Evolutionary conservation across 1,140 invertebrate species (phyloP).

Genomic region (Cheumatopsyche charites): DNA sequence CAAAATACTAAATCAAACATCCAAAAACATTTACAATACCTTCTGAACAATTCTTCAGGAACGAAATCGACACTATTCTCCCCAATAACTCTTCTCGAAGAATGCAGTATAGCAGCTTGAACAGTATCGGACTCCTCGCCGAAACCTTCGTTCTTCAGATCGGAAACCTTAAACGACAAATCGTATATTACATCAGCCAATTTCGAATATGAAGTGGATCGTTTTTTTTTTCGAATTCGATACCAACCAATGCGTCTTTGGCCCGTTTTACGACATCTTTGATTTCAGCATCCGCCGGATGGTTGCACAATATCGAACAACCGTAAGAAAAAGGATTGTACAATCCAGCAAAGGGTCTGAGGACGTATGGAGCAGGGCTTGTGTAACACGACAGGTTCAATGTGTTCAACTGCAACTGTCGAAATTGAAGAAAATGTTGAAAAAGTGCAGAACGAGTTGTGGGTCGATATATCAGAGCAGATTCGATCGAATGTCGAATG

Average conservation of each 20-base stretch:
- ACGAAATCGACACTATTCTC: constrained; percentile 46
- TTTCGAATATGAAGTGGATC: not conserved
- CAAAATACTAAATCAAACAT: too few relatives aligned
- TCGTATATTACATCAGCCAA: too few relatives aligned
- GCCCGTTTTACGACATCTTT: constrained; percentile 74
- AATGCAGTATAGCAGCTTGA: constrained; percentile 53
- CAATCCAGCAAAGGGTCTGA: constrained; percentile 77
- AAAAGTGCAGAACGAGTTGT: too few relatives aligned
- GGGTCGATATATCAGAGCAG: too few relatives aligned
- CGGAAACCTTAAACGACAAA: constrained; percentile 46
- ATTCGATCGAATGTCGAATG: too few relatives aligned
- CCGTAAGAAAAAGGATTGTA: constrained; percentile 79
- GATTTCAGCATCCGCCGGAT: constrained; percentile 75
- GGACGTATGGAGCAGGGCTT: constrained; percentile 67
- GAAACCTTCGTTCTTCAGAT: constrained; percentile 59
- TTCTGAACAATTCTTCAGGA: constrained; percentile 48
- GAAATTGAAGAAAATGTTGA: too few relatives aligned
- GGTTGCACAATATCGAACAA: constrained; percentile 82
- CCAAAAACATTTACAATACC: constrained; percentile 29
- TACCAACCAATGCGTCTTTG: constrained; percentile 72
- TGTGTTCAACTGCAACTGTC: constrained; percentile 46
- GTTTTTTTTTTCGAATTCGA: too few relatives aligned
- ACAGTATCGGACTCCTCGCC: constrained; percentile 62
- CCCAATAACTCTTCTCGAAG: constrained; percentile 42
- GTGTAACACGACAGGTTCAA: constrained; percentile 56